Base-by-base conservation (phyloP, 2,888 invertebrate genomes). In the Tenthredo notha region DNA sequence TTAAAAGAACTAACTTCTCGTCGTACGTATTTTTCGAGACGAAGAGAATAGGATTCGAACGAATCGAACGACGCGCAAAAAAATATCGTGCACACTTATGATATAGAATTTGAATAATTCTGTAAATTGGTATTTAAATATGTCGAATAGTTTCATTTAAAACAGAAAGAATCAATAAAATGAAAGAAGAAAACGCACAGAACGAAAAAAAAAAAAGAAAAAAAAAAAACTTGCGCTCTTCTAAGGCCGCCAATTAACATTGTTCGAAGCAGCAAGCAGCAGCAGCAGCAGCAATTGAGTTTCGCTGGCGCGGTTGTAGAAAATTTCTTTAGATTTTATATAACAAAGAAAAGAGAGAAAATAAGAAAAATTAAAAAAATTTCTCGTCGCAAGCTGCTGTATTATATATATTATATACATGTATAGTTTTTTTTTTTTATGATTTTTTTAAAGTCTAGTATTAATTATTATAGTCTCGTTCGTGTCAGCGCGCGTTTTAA, bases 241-340 rank as follows among this genome's bases (percentile, higher is more conserved):
- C 54, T 54, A 54, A 54, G 54, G 54, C 54, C n/a, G n/a, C n/a
- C 54, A 54, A 54, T 54, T 54, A 54, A 54, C 54, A 54, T 54
- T 54, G 54, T 61, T 61, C 61, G 25, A 61, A 61, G 61, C 61
- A 21, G 21, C 21, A 25, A 61, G 61, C 25, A 25, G 25, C 54
- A n/a, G n/a, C 5, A 54, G 54, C 25, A 25, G 25, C 54, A n/a
- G n/a, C 5, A 54, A n/a, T 54, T 54, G n/a, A 54, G n/a, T 54
- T 6, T 54, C n/a, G 25, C 61, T 61, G 61, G 10, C 61, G 10
- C n/a, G n/a, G 18, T 54, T 25, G 21, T 61, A 12, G 25, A 25
- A 7, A 61, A 25, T 61, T 61, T 61, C 25, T 61, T 61, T 61
- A 61, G 61, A 61, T 61, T 61, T 61, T 61, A 61, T 61, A 54